These are phyloP conservation scores for Eublepharis macularius DNA, from an alignment of 2,113 vertebrate genomes.

Conservation along the genomic window DNA sequence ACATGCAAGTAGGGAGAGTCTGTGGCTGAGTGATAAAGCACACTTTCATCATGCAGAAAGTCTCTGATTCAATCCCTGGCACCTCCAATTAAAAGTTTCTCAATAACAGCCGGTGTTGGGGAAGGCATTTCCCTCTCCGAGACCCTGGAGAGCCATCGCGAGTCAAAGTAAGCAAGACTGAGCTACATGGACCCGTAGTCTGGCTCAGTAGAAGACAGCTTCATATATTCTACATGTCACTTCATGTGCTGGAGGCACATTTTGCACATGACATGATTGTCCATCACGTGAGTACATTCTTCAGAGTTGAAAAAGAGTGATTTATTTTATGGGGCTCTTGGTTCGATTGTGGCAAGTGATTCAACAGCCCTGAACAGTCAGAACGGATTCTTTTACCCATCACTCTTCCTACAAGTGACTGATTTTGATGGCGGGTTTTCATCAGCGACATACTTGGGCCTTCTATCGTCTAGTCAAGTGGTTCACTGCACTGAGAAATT, in stretches of 20 bases:
- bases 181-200: too few relatives aligned
- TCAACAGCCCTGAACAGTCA: conserved; percentile 26
- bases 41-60: too few relatives aligned
- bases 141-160: too few relatives aligned
- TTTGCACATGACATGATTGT: conserved; percentile 37
- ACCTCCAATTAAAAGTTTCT: too few relatives aligned
- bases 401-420: conserved; percentile 42
- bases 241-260: conserved; percentile 41
- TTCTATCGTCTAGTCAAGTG: conserved; percentile 3
- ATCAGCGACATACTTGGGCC: conserved; percentile 16
- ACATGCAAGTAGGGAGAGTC: background rate
- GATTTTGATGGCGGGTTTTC: conserved; percentile 13
- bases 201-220: too few relatives aligned
- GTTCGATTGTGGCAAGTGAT: conserved; percentile 36
- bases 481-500: background rate
- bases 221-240: conserved; percentile 37
- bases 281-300: conserved; percentile 46
- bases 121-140: too few relatives aligned
- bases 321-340: conserved; percentile 54
- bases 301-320: conserved; percentile 44
- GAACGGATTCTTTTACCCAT: conserved; percentile 32
- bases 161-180: too few relatives aligned
- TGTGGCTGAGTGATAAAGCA: too few relatives aligned
- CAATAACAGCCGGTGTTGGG: too few relatives aligned
- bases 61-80: too few relatives aligned